Evolutionary conservation across 2,113 vertebrate species (phyloP).

Genomic region (Camelus bactrianus): DNA sequence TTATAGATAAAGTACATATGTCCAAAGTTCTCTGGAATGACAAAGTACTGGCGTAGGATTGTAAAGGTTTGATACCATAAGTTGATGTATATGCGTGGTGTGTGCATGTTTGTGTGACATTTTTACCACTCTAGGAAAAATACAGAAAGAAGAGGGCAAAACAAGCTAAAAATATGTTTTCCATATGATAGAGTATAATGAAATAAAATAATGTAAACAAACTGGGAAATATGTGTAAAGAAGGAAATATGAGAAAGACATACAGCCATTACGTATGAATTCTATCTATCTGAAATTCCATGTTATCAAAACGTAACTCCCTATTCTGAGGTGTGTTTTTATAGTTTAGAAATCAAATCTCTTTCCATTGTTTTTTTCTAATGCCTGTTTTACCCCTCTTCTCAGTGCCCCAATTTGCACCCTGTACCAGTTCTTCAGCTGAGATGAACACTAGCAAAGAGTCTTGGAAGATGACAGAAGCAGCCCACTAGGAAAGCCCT

Average conservation of each 20-base stretch:
- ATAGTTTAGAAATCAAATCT: not conserved
- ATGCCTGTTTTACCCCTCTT: not conserved
- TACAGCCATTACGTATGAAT: not conserved
- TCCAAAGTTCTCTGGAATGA: not conserved
- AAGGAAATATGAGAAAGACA: not conserved
- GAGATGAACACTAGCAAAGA: not conserved
- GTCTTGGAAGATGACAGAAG: not conserved
- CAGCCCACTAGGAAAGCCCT: not conserved
- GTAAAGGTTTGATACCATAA: not conserved
- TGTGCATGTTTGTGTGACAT: not conserved
- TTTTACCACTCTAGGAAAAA: not conserved
- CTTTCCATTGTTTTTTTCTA: not conserved
- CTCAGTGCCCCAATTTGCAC: not conserved
- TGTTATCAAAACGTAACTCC: not conserved
- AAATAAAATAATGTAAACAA: conserved; percentile 35
- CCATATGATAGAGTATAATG: not conserved
- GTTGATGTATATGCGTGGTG: not conserved
- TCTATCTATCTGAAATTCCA: conserved; percentile 5
- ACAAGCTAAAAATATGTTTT: conserved; percentile 7
- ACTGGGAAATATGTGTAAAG: conserved; percentile 14
- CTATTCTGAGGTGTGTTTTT: not conserved
- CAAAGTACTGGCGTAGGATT: not conserved
- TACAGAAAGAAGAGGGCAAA: not conserved
- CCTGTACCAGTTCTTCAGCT: not conserved
- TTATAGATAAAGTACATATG: not conserved